Conservation (phyloP, 2,113 vertebrate genomes). For the Ctenomys sociabilis region DNA sequence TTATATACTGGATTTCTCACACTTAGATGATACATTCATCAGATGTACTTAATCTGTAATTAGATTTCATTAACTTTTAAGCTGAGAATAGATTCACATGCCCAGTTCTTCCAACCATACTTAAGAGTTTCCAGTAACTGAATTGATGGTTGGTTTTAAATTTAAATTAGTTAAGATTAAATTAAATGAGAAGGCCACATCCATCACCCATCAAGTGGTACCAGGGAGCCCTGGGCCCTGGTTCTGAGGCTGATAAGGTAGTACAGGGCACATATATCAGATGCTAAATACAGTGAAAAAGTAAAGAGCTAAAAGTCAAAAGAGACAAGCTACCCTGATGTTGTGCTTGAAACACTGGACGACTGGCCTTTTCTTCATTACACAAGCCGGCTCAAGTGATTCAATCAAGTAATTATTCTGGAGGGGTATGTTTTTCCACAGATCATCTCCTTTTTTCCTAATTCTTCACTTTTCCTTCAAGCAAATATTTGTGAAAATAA, state of each 20-base stretch:
- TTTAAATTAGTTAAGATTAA: slow-evolving; percentile 18
- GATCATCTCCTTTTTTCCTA: background rate
- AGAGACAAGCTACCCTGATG: background rate
- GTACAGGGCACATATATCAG: background rate
- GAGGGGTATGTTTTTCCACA: background rate
- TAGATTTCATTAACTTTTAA: background rate
- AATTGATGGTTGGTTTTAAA: background rate
- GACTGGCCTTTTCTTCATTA: background rate
- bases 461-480: background rate
- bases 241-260: no score
- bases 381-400: background rate
- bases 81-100: background rate
- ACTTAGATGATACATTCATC: background rate
- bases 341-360: no score
- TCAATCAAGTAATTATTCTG: slow-evolving; percentile 8
- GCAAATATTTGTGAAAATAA: background rate
- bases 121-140: background rate
- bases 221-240: rapidly evolving
- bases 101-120: background rate
- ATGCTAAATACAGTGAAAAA: background rate
- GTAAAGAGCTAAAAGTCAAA: background rate
- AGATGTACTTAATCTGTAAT: background rate
- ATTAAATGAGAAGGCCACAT: background rate
- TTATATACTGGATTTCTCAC: background rate
- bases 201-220: background rate